Evolutionary conservation across 2,797 vertebrate genomes (phyloP).

Genomic region (Odontamblyopus rebecca): DNA sequence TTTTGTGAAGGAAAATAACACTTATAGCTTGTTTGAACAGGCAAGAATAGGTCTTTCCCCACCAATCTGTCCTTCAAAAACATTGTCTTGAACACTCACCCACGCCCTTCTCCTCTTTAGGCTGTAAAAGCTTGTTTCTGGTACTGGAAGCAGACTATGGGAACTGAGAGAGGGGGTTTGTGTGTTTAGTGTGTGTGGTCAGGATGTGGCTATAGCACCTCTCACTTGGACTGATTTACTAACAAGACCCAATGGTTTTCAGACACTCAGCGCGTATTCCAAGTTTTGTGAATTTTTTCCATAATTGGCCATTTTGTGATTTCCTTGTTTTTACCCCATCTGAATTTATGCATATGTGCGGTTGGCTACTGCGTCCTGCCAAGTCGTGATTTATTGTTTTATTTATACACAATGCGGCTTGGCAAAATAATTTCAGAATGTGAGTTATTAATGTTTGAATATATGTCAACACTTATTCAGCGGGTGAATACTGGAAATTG

Average conservation of each 20-base stretch:
- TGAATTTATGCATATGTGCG: conserved; percentile 7
- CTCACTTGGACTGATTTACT: conserved; percentile 64
- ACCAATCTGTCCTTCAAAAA: conserved; percentile 43
- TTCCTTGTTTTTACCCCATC: conserved; percentile 18
- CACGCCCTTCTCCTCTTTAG: conserved; percentile 36
- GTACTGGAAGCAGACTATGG: conserved; percentile 14
- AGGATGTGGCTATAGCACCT: conserved; percentile 67
- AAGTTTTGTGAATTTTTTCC: conserved; percentile 39
- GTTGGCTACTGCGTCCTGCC: conserved; percentile 47
- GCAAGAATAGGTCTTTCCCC: conserved; percentile 51
- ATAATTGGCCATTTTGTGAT: not conserved
- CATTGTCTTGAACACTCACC: conserved; percentile 47
- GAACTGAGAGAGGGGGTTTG: conserved; percentile 53
- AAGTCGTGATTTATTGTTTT: conserved; percentile 45
- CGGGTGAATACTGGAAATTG: not conserved
- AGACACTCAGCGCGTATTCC: conserved; percentile 58
- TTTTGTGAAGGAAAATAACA: conserved; percentile 55
- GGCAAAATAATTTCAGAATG: not conserved
- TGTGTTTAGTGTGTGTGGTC: conserved; percentile 68
- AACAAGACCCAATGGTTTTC: conserved; percentile 59
- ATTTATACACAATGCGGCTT: conserved; percentile 30
- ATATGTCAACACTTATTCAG: not conserved
- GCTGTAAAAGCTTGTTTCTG: conserved; percentile 29
- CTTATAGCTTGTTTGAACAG: conserved; percentile 64
- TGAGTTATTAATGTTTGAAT: not conserved